Conservation (phyloP, 92 coral and sea anemone species). For the Chrysogorgia sp. region DNA sequence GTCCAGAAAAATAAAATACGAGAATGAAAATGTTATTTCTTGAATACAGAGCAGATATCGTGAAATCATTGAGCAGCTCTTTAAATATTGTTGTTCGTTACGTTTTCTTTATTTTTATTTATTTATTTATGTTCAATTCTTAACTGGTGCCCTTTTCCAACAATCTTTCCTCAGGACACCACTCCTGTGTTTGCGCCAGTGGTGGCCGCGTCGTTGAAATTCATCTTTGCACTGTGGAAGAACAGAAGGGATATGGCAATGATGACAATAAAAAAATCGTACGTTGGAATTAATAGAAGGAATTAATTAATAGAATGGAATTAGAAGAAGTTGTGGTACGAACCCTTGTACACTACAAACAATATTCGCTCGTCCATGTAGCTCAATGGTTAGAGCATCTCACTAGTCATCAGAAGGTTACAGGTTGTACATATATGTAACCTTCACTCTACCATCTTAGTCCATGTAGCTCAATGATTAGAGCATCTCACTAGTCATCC, state of each 20-base stretch:
- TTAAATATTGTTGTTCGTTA: too few species aligned
- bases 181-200: slow-evolving; percentile 64
- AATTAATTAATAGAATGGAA: not conserved
- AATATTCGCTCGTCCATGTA: too few species aligned
- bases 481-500: too few species aligned
- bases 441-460: too few species aligned
- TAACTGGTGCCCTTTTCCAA: not conserved
- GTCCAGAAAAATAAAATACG: too few species aligned
- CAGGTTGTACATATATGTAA: too few species aligned
- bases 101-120: not conserved
- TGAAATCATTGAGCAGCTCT: too few species aligned
- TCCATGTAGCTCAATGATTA: too few species aligned
- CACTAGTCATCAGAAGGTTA: too few species aligned
- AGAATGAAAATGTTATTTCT: too few species aligned
- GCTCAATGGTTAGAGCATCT: too few species aligned
- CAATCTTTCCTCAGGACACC: slow-evolving; percentile 42
- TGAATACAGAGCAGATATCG: too few species aligned
- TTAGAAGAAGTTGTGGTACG: not conserved
- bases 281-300: not conserved
- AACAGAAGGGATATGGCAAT: slow-evolving; percentile 93
- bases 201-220: slow-evolving; percentile 76
- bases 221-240: slow-evolving; percentile 87
- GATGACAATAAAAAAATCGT: slow-evolving; percentile 82
- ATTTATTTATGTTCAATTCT: not conserved
- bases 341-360: not conserved